Conservation (phyloP, 2,113 vertebrate species). For the Amphiprion ocellaris region DNA sequence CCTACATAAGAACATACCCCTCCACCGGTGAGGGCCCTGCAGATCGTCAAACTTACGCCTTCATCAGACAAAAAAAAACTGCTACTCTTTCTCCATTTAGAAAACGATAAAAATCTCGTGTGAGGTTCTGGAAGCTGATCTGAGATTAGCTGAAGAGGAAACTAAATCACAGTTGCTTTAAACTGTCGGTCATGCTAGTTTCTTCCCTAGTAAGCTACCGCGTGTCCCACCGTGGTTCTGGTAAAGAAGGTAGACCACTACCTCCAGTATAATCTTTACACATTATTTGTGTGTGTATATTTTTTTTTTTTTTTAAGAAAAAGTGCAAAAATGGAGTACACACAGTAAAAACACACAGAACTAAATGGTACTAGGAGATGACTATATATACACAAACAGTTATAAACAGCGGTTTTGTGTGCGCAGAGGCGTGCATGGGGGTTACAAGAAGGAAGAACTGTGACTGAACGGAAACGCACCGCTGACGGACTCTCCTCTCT, state of each 20-base stretch:
- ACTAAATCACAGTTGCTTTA: conserved; percentile 41
- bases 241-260: conserved; percentile 27
- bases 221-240: conserved; percentile 13
- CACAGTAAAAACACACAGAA: conserved; percentile 15
- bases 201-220: conserved; percentile 23
- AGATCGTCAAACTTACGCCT: conserved; percentile 40
- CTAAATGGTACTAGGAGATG: conserved; percentile 37
- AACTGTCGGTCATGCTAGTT: conserved; percentile 57
- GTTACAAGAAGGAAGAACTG: conserved; percentile 57
- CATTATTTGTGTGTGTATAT: background rate
- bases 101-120: conserved; percentile 34
- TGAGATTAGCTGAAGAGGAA: conserved; percentile 55
- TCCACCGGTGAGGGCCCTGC: conserved; percentile 62
- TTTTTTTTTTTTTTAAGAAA: conserved; percentile 10
- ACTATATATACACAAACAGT: conserved; percentile 49
- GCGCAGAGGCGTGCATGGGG: conserved; percentile 33
- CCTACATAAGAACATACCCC: conserved; percentile 56
- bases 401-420: conserved; percentile 11
- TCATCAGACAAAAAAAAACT: conserved; percentile 17
- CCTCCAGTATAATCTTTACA: conserved; percentile 21
- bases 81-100: background rate
- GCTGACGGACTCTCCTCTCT: background rate
- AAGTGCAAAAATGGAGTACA: conserved; percentile 66
- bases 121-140: conserved; percentile 53
- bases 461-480: conserved; percentile 52